Base-by-base conservation (phyloP, 1,140 invertebrate species). In the Drosophila bipectinata region DNA sequence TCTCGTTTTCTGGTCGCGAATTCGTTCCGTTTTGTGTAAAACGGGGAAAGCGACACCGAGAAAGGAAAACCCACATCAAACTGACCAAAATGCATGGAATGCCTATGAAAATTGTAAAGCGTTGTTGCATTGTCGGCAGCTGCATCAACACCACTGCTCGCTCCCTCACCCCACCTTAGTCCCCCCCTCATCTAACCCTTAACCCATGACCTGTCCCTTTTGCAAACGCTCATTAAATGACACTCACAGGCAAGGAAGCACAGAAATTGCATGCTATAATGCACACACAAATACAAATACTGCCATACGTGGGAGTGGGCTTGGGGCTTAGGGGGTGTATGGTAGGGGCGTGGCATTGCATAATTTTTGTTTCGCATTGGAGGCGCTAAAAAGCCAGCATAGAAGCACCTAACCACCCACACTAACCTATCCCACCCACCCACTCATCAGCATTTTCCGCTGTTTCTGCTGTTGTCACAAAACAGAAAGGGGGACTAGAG, bases 51-150 rank as follows among this genome's bases (percentile, higher is more conserved):
- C 73, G 69, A 84, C 71, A 77, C 64, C 71, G 74, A 68, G 62
- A 77, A 84, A 84, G 72, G 76, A 84, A 87, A 78, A 89, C 84
- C 84, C 85, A 89, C 84, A 89, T 89, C 84, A 89, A 89, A 89
- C 84, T 89, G 84, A 89, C 84, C 84, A 89, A 89, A 89, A 89
- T 89, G 77, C 84, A 89, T 84, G 84, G 85, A 89, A 89, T 89
- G 71, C 76, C 80, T 81, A 90, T 81, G 84, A 76, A 82, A 89
- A 85, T 81, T 84, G 80, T 80, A 78, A 80, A 84, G 77, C 72
- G 68, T 67, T 81, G 77, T 74, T 80, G 57, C 84, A 79, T 67
- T 68, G 74, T 77, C 54, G 59, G 47, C 66, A 18, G 57, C 52
- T 49, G 39, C 52, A 54, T 39, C 24, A 34, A 14, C 12, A 51